phyloP scores from a whole-genome alignment of 2,113 vertebrate genomes.

The Myotis lucifugus region DNA sequence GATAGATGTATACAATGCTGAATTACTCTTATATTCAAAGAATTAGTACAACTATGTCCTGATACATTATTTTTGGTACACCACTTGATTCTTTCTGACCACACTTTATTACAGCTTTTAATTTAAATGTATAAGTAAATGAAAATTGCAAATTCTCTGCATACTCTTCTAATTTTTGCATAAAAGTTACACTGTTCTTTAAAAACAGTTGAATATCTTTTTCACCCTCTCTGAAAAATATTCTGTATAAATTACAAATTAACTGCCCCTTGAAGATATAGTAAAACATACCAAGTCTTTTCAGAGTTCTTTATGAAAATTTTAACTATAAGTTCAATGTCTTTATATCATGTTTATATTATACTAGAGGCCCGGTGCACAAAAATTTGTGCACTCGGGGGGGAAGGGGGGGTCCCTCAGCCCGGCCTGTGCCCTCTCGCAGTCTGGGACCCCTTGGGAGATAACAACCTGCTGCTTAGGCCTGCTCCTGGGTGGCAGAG shows the following conservation, averaged over 20 bases:
- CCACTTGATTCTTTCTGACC: neutral
- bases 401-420: too few relatives aligned
- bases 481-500: too few relatives aligned
- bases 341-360: neutral
- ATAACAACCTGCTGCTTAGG: too few relatives aligned
- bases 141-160: neutral
- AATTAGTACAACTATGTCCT: neutral
- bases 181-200: neutral
- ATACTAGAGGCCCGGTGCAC: too few relatives aligned
- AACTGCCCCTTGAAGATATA: neutral
- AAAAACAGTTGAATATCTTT: neutral
- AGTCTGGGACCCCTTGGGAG: too few relatives aligned
- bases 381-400: too few relatives aligned
- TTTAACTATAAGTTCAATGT: neutral
- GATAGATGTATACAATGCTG: neutral
- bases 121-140: neutral
- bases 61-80: neutral
- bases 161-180: neutral
- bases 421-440: too few relatives aligned
- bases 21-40: neutral
- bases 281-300: neutral
- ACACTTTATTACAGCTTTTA: neutral
- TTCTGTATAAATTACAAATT: neutral
- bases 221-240: neutral
- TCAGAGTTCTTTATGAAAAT: neutral